Conservation (phyloP, 2,113 vertebrate genomes). For the Ictalurus punctatus region DNA sequence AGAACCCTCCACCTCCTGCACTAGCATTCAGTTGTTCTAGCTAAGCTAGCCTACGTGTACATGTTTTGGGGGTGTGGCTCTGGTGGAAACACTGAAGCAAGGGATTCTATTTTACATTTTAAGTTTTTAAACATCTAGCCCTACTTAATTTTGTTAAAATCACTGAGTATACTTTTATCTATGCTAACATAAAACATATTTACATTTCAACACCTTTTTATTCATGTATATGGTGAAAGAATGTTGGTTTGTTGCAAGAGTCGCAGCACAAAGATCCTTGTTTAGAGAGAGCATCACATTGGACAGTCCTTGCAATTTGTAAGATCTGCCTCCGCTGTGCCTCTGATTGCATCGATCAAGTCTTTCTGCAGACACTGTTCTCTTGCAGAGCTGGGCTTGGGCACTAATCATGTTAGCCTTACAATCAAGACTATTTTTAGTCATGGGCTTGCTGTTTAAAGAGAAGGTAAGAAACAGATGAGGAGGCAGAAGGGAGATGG, state of each 20-base stretch:
- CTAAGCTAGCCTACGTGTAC: not conserved
- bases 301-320: not conserved
- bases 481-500: not conserved
- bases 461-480: not conserved
- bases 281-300: not conserved
- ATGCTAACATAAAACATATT: not conserved
- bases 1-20: not conserved
- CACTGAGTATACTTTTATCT: not conserved
- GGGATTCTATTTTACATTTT: not conserved
- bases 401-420: slow-evolving; percentile 39
- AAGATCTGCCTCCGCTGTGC: not conserved
- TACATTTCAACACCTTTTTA: not conserved
- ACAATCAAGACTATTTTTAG: slow-evolving; percentile 35
- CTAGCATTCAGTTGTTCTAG: not conserved
- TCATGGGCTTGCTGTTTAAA: slow-evolving; percentile 4
- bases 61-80: not conserved
- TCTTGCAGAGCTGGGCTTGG: not conserved
- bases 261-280: not conserved
- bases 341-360: slow-evolving; percentile 34
- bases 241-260: not conserved
- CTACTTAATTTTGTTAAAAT: not conserved
- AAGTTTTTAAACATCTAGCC: not conserved
- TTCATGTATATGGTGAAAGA: not conserved
- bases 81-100: not conserved
- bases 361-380: slow-evolving; percentile 9